Base-by-base conservation (phyloP, 2,797 vertebrate genomes). In the Lophotriccus pileatus region DNA sequence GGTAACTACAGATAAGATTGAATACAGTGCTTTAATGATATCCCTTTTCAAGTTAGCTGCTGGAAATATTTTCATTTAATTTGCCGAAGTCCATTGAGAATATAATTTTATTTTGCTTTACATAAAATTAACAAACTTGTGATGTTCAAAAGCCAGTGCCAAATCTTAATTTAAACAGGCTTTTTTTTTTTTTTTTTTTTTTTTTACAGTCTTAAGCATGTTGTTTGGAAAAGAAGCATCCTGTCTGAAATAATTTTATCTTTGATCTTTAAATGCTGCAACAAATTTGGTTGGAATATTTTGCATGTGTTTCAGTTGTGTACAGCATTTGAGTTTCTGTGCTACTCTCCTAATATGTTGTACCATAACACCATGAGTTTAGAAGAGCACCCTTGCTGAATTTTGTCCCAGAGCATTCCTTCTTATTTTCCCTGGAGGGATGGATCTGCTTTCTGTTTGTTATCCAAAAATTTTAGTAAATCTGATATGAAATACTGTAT, bases 51-150 rank as follows among this genome's bases (percentile, higher is more conserved):
- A 93, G 86, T 87, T 91, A 94, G 66, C 95, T 84, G 79, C 87
- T 94, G 79, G 87, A 96, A 97, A 95, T 95, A 93, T 81, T 97
- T 94, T 82, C 94, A 91, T 89, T 97, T 95, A 87, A 92, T 90
- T 95, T 97, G 74, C 75, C 95, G 49, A 64, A 95, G 79, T 90
- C 89, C 84, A 96, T 8, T 93, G 93, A 92, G 92, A 96, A 94
- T 87, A 60, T 93, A 69, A 92, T 75, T 73, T 95, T 96, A 94
- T 95, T 93, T 92, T 91, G 79, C 50, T 84, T 90, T 95, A 83
- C 83, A 82, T 92, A 92, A 94, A 90, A 93, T 60, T 91, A 97
- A 84, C 56, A 88, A 92, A 92, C 73, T 87, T 80, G 32, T 60
- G 82, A 83, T 96, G 64, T 78, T 96, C 84, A 94, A 96, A 94